phyloP scores from a whole-genome alignment of 35 echinoderm and acorn worm genomes.

The Eucidaris tribuloides region DNA sequence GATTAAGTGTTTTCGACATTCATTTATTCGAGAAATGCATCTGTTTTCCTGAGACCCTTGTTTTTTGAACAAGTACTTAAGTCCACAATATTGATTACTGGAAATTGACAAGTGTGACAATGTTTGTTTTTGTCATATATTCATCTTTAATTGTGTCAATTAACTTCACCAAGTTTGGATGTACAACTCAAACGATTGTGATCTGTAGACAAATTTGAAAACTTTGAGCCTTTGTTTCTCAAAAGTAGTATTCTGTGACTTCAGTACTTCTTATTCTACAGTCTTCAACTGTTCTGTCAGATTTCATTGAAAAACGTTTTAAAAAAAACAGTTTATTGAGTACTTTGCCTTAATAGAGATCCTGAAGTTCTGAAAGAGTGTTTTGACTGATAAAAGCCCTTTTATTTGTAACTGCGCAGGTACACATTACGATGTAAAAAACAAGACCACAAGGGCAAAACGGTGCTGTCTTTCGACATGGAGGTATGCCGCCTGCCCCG shows the following conservation, averaged over 20 bases:
- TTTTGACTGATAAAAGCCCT: not conserved
- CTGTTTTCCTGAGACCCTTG: too few relatives aligned
- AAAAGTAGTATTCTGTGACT: not conserved
- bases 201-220: too few relatives aligned
- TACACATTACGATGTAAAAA: slow-evolving; percentile 95
- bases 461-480: slow-evolving; percentile 84
- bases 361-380: not conserved
- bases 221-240: too few relatives aligned
- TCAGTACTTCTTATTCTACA: not conserved
- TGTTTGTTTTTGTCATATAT: too few relatives aligned
- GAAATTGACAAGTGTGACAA: too few relatives aligned
- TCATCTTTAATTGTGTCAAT: too few relatives aligned
- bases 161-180: too few relatives aligned
- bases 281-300: not conserved
- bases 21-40: too few relatives aligned
- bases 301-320: not conserved
- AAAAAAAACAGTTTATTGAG: not conserved
- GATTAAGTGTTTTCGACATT: too few relatives aligned
- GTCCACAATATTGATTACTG: too few relatives aligned
- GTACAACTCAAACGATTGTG: too few relatives aligned
- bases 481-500: slow-evolving; percentile 88
- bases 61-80: too few relatives aligned
- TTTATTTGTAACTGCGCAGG: slow-evolving; percentile 23
- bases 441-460: slow-evolving; percentile 79
- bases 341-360: not conserved